Conservation (phyloP, 2,888 invertebrate species). For the Trachelus troglodyta region DNA sequence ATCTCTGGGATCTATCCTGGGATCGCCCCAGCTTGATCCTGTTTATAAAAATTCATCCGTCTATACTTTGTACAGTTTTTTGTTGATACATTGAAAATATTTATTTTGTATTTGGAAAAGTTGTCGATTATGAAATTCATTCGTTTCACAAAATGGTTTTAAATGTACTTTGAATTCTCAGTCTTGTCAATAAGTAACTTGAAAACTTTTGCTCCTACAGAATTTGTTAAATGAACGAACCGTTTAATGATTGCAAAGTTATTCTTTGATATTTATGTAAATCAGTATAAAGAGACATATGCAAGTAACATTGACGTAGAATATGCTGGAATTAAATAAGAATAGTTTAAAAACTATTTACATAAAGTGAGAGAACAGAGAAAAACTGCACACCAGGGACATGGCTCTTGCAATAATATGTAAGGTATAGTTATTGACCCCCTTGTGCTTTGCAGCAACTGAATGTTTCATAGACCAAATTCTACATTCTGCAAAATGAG, state of each 20-base stretch:
- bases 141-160: not conserved
- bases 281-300: not conserved
- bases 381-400: too few relatives aligned
- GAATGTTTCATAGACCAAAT: not conserved
- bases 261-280: not conserved
- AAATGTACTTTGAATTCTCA: not conserved
- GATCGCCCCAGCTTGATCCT: conserved; percentile 68
- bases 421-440: too few relatives aligned
- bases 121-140: not conserved
- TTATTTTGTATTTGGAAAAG: not conserved
- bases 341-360: not conserved
- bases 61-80: not conserved
- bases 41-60: conserved; percentile 1
- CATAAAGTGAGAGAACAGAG: not conserved
- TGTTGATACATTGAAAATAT: not conserved
- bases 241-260: not conserved
- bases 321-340: not conserved
- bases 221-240: not conserved
- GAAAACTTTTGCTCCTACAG: not conserved
- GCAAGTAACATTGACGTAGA: not conserved
- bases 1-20: conserved; percentile 70
- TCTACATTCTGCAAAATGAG: not conserved
- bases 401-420: too few relatives aligned
- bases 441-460: not conserved
- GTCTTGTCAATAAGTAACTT: not conserved